A percentile compares a stretch with the other conserved stretches of the same genome.
Conservation (phyloP, 2,797 vertebrate genomes). For the Halcyon badia region DNA sequence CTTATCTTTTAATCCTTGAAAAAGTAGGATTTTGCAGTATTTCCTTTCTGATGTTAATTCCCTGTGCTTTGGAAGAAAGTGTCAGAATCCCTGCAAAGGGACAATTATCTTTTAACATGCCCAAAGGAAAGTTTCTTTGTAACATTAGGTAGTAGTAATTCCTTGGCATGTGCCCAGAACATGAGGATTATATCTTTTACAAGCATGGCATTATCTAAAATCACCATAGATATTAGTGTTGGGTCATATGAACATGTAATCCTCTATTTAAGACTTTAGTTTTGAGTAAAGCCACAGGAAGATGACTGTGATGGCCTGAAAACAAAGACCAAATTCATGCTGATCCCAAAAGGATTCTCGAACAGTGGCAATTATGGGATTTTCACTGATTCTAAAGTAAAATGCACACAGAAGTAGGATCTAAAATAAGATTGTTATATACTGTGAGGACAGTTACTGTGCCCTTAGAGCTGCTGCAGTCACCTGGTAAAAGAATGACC, state of each 20-base stretch:
- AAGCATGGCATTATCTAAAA: slow-evolving; percentile 7
- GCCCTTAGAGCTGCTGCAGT: not conserved
- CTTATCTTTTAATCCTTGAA: slow-evolving; percentile 14
- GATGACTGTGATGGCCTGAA: not conserved
- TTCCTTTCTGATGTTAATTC: slow-evolving; percentile 28
- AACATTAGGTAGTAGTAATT: not conserved
- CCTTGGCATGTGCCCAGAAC: not conserved
- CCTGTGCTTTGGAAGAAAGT: not conserved
- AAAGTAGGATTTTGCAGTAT: slow-evolving; percentile 14
- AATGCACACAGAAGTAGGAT: not conserved
- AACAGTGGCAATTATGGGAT: not conserved
- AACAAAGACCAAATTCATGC: not conserved
- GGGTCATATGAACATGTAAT: not conserved
- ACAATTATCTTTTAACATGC: not conserved
- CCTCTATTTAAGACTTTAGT: not conserved
- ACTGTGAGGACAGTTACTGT: not conserved
- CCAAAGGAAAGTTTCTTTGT: not conserved
- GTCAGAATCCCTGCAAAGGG: slow-evolving; percentile 6
- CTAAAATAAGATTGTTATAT: not conserved
- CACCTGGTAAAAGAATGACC: not conserved
- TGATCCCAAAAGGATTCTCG: not conserved
- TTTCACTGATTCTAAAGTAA: not conserved
- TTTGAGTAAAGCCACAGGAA: not conserved
- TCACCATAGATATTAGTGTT: not conserved
- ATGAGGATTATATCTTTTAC: slow-evolving; percentile 7